A percentile compares a stretch with the other conserved stretches of the same genome.
Evolutionary conservation across 2,888 invertebrate genomes (phyloP).

Genomic region (Clostera curtula): DNA sequence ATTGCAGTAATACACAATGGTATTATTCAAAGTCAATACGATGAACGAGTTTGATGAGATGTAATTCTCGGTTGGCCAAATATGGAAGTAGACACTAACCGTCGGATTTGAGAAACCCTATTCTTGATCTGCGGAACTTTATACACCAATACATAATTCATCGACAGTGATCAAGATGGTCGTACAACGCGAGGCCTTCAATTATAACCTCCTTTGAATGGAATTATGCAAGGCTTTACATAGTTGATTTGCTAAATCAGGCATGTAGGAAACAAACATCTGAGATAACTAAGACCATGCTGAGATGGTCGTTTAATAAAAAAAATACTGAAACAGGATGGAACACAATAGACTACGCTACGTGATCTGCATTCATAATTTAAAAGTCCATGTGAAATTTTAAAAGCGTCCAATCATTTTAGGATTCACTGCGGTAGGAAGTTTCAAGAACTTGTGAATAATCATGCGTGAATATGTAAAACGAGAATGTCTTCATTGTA

Average conservation of each 20-base stretch:
- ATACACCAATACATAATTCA: constrained; percentile 44
- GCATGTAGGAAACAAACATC: constrained; percentile 44
- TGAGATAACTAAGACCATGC: constrained; percentile 16
- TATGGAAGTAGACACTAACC: constrained; percentile 34
- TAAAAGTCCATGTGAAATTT: constrained; percentile 11
- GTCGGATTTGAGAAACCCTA: constrained; percentile 37
- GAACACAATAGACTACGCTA: constrained; percentile 20
- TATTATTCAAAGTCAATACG: constrained; percentile 20
- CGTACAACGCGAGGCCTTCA: constrained; percentile 32
- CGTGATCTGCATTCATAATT: constrained; percentile 26
- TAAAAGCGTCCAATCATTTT: constrained; percentile 14
- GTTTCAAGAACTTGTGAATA: constrained; percentile 19
- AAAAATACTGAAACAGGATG: constrained; percentile 7
- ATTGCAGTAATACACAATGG: constrained; percentile 10
- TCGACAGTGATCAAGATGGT: constrained; percentile 42
- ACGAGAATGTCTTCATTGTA: constrained; percentile 9
- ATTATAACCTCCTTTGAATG: constrained; percentile 36
- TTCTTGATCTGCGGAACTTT: constrained; percentile 32
- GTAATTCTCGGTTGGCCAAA: constrained; percentile 45
- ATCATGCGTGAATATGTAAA: constrained; percentile 15
- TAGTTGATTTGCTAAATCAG: constrained; percentile 38
- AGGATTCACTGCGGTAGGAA: constrained; percentile 29
- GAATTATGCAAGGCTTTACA: constrained; percentile 38
- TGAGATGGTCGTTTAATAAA: constrained; percentile 10
- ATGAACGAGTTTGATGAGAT: constrained; percentile 30